Evolutionary conservation across 2,113 vertebrate species (phyloP).

Genomic region (Galeopterus variegatus): DNA sequence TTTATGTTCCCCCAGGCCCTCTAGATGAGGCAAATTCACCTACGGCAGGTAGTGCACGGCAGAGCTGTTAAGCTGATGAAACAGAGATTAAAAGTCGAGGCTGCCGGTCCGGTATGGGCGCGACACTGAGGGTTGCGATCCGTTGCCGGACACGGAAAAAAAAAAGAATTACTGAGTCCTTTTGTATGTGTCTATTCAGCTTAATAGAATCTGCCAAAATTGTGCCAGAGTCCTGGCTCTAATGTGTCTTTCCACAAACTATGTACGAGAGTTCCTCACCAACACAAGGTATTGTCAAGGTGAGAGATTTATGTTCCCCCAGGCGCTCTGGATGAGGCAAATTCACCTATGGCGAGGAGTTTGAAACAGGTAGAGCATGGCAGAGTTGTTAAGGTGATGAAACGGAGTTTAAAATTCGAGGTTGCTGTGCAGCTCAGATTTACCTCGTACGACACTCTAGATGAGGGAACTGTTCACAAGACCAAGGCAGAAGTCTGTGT

Average conservation of each 20-base stretch:
- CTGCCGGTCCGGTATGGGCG: no score
- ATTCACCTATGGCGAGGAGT: background rate
- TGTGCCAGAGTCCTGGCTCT: background rate
- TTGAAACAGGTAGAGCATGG: background rate
- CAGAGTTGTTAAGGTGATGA: background rate
- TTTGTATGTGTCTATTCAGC: background rate
- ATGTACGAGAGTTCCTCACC: background rate
- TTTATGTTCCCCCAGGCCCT: background rate
- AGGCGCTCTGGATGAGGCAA: background rate
- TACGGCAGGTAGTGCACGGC: background rate
- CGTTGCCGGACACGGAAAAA: no score
- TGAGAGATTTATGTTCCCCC: background rate
- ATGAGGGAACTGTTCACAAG: background rate
- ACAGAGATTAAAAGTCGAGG: background rate
- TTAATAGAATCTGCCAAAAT: background rate
- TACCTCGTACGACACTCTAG: background rate
- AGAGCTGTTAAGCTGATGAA: background rate
- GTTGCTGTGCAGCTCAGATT: background rate
- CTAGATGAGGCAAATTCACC: background rate
- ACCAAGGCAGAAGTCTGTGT: background rate
- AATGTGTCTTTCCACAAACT: background rate
- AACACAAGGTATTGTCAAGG: background rate
- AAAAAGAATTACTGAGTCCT: slow-evolving; percentile 38
- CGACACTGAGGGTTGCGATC: no score
- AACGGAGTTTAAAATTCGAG: background rate